Base-by-base conservation (phyloP, 2,888 invertebrate species). In the Auanema freiburgensis region DNA sequence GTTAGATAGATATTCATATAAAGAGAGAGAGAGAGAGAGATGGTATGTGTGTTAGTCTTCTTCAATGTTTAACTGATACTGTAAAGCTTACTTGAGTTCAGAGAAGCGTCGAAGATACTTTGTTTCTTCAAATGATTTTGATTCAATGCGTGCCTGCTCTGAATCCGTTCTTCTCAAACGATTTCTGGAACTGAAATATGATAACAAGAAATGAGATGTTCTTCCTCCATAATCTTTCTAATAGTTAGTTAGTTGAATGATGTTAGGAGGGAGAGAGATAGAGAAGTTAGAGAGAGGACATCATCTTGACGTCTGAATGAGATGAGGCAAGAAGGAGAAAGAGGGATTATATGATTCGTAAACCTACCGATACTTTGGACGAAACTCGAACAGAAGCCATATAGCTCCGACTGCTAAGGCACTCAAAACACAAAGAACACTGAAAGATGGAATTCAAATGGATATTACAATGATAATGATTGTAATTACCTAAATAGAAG, bases 71-170 rank as follows among this genome's bases (percentile, higher is more conserved):
- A 14, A 56, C 52, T 41, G 43, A 50, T 1, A 23, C 14, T 21
- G 41, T 16, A 44, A 33, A n/a, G 61, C 73, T 63, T 44, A 74
- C 74, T 74, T 74, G 58, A 74, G 65, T 56, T 74, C 74, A 14
- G 74, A 74, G 50, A 54, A 74, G 58, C 74, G 59, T 49, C 74
- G 67, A 57, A 74, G 59, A 56, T 74, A 74, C 51, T 71, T 71
- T 16, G 74, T 74, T 51, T 74, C 74, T 49, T 74, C 74, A 49
- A 74, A 74, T 10, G 69, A 71, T 59, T 69, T 59, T 57, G 65
- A 60, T n/a, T 68, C 74, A 24, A 74, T 66, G 16, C 59, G 60
- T 14, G 64, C 66, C 41, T 69, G 66, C 43, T 69, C 74, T 1
- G 66, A 64, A 54, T 73, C 73, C 43, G 63, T 58, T 24, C 71